Evolutionary conservation across 2,797 vertebrate species (phyloP).

Genomic region (Melanotaenia parkinsoni): DNA sequence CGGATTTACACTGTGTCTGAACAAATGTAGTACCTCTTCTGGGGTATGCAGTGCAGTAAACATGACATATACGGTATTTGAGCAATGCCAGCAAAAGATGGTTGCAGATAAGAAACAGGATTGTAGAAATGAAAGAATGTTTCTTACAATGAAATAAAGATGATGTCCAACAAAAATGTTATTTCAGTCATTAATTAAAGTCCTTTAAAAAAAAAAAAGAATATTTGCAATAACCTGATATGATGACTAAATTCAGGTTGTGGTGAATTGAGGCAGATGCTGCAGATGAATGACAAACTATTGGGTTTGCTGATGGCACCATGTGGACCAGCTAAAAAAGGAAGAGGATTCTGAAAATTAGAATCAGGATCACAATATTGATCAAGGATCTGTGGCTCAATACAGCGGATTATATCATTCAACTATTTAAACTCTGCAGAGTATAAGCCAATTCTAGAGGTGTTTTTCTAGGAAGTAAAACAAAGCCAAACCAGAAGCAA

Average conservation of each 20-base stretch:
- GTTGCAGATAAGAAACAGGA: slow-evolving; percentile 24
- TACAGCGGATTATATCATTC: background rate
- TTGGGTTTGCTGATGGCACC: background rate
- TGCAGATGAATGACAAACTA: background rate
- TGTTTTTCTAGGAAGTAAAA: background rate
- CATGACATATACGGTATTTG: background rate
- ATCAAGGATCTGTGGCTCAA: background rate
- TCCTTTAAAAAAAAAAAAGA: background rate
- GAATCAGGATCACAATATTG: background rate
- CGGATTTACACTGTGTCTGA: slow-evolving; percentile 69
- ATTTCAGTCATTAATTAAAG: background rate
- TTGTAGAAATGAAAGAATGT: slow-evolving; percentile 41
- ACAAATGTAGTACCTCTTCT: slow-evolving; percentile 59
- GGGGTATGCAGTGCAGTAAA: slow-evolving; percentile 67
- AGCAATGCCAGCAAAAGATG: slow-evolving; percentile 32
- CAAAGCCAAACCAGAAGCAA: background rate
- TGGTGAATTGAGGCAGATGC: background rate
- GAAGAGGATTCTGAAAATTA: background rate
- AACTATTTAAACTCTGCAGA: background rate
- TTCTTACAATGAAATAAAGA: slow-evolving; percentile 59
- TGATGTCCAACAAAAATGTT: slow-evolving; percentile 19
- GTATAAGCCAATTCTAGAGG: background rate
- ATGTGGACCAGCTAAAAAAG: background rate
- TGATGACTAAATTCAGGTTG: background rate
- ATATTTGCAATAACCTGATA: background rate